A percentile compares a stretch with the other conserved stretches of the same genome.
These are phyloP conservation scores for Ctenomys sociabilis DNA, from an alignment of 2,113 vertebrate species.

Conservation along the genomic window DNA sequence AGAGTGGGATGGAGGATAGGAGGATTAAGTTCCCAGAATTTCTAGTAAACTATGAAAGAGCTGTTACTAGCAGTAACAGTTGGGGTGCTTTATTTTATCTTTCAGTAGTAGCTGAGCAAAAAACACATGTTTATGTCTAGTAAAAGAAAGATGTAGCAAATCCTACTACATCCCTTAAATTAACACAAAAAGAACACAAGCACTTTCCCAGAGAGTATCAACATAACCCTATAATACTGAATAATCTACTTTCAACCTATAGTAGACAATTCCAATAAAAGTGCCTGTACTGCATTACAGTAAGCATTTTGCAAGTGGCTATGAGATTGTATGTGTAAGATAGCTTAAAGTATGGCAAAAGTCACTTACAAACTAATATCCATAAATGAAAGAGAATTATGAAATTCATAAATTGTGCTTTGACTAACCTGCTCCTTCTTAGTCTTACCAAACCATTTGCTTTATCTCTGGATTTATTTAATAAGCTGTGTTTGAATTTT, in stretches of 20 bases:
- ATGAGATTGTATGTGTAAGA: neutral
- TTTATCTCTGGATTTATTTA: neutral
- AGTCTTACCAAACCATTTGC: neutral
- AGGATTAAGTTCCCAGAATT: neutral
- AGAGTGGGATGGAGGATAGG: neutral
- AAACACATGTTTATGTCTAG: neutral
- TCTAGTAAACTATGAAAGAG: neutral
- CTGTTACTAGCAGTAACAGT: neutral
- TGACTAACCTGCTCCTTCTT: neutral
- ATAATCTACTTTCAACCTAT: neutral
- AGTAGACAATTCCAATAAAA: neutral
- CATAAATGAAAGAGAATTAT: neutral
- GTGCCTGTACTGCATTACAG: neutral
- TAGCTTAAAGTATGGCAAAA: neutral
- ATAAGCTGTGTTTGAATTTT: slow-evolving; percentile 18
- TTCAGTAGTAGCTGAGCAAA: neutral
- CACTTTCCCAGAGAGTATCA: neutral
- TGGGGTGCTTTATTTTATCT: neutral
- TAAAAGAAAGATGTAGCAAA: neutral
- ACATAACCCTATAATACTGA: neutral
- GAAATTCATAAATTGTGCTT: slow-evolving; percentile 14
- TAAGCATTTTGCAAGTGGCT: neutral
- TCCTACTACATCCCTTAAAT: neutral
- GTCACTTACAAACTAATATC: slow-evolving; percentile 1
- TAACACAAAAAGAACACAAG: neutral